Conservation (phyloP, 2,113 vertebrate genomes). For the Hemiprocne comata region DNA sequence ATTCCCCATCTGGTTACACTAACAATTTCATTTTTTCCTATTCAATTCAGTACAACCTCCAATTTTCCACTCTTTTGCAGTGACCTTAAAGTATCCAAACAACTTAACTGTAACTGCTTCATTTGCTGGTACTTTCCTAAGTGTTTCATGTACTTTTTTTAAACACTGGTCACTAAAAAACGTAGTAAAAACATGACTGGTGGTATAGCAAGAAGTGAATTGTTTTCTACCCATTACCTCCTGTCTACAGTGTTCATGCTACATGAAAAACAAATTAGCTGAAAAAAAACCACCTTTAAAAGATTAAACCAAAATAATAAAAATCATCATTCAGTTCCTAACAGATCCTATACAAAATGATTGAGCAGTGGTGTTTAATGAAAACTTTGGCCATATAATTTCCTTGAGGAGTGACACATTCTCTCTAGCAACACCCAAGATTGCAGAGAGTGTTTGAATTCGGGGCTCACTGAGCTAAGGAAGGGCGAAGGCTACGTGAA, state of each 20-base stretch:
- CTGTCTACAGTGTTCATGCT: background rate
- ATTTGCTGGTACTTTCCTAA: background rate
- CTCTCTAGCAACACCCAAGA: too few relatives aligned
- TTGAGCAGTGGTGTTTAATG: background rate
- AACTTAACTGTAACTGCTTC: background rate
- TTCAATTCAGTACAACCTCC: background rate
- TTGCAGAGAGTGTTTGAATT: background rate
- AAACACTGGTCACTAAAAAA: background rate
- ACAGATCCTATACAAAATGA: background rate
- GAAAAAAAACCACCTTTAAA: background rate
- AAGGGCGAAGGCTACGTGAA: background rate
- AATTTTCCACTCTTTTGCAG: conserved; percentile 37
- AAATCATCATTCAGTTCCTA: background rate
- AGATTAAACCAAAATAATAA: background rate
- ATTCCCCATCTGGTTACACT: background rate
- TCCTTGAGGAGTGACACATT: accelerated
- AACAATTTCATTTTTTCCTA: conserved; percentile 54
- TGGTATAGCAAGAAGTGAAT: background rate
- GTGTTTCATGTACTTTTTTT: background rate
- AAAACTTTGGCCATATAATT: background rate
- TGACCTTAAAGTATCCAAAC: conserved; percentile 21
- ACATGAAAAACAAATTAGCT: background rate
- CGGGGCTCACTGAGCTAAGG: background rate
- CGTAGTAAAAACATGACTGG: background rate
- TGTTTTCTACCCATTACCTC: accelerated